phyloP scores from a whole-genome alignment of 2,888 invertebrate genomes.

The Orchestes rusci region DNA sequence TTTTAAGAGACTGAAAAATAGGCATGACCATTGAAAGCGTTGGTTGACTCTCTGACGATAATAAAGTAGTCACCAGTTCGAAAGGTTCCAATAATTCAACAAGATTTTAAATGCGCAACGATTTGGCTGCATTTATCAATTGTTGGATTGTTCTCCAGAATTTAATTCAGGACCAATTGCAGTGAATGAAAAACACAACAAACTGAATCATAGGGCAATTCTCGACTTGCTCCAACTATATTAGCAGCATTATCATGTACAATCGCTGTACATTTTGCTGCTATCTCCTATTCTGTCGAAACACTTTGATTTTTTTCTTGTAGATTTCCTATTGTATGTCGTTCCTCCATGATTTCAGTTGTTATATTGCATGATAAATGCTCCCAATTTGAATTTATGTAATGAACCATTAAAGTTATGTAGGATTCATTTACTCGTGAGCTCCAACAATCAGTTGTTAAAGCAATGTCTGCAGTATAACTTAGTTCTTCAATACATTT shows the following conservation, averaged over 20 bases:
- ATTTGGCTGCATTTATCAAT: too few relatives aligned
- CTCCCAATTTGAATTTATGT: slow-evolving; percentile 23
- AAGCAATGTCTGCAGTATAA: neutral
- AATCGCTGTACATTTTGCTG: slow-evolving; percentile 24
- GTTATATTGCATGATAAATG: slow-evolving; percentile 22
- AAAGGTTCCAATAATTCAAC: too few relatives aligned
- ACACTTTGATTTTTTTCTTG: slow-evolving; percentile 24
- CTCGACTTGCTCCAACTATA: slow-evolving; percentile 25
- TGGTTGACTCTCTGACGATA: too few relatives aligned
- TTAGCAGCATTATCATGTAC: slow-evolving; percentile 31
- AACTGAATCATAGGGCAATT: slow-evolving; percentile 20
- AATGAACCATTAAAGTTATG: slow-evolving; percentile 28
- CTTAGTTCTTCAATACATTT: slow-evolving; percentile 7
- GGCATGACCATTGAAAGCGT: too few relatives aligned
- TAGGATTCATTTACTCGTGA: slow-evolving; percentile 28
- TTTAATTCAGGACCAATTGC: slow-evolving; percentile 28
- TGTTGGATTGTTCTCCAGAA: too few relatives aligned
- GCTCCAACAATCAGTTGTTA: slow-evolving; percentile 30
- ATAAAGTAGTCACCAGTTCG: too few relatives aligned
- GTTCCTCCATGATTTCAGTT: slow-evolving; percentile 24
- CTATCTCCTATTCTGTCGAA: slow-evolving; percentile 25
- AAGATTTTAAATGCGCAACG: too few relatives aligned
- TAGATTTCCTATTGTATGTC: slow-evolving; percentile 27
- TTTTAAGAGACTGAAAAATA: too few relatives aligned
- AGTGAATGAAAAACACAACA: slow-evolving; percentile 30